These are phyloP conservation scores for Nemurella pictetii DNA, from an alignment of 2,888 invertebrate genomes.

Conservation along the genomic window DNA sequence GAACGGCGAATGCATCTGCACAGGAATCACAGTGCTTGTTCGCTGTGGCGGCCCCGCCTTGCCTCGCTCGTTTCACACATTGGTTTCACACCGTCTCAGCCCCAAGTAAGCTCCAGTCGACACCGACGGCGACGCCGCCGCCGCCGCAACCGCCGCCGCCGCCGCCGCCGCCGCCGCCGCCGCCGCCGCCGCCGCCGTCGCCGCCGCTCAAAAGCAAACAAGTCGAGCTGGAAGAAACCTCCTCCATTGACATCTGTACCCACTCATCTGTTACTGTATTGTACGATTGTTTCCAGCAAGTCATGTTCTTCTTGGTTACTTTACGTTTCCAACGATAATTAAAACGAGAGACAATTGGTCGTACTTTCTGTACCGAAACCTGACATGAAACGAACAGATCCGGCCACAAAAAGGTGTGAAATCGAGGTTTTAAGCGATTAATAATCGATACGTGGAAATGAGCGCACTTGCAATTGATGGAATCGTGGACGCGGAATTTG, in stretches of 20 bases:
- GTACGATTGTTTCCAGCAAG: slow-evolving; percentile 17
- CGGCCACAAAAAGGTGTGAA: neutral
- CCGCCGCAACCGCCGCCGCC: neutral
- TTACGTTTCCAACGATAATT: slow-evolving; percentile 14
- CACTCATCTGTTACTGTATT: slow-evolving; percentile 14
- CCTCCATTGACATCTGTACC: slow-evolving; percentile 11
- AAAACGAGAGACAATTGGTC: slow-evolving; percentile 3
- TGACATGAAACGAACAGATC: slow-evolving; percentile 11
- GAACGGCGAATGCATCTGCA: neutral
- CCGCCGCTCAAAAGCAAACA: neutral
- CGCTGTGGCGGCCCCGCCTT: neutral
- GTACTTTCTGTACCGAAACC: slow-evolving; percentile 1
- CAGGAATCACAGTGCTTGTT: slow-evolving; percentile 9
- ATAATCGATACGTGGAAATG: neutral
- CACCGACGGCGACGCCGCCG: no score
- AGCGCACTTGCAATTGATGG: neutral
- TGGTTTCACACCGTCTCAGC: neutral
- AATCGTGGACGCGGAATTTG: neutral
- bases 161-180: neutral
- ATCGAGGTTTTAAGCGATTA: neutral
- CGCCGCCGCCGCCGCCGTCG: neutral
- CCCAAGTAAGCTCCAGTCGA: neutral
- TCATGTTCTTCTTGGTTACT: slow-evolving; percentile 29
- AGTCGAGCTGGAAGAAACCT: neutral
- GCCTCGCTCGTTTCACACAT: neutral